These are phyloP conservation scores for Pteropus alecto DNA, from an alignment of 2,113 vertebrate genomes.

Conservation along the genomic window DNA sequence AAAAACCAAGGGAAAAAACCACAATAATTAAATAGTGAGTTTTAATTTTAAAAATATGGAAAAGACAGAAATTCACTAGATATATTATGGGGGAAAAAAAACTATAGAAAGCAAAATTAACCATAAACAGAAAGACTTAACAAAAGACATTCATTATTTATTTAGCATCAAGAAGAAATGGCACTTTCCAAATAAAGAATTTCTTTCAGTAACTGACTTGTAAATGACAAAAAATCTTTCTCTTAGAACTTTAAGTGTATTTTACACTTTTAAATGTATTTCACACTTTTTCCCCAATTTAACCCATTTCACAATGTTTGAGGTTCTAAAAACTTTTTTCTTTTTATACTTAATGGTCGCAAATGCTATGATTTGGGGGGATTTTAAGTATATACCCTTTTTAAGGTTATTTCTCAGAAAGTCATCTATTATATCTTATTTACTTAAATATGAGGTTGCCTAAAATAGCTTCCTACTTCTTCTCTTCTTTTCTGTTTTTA, in stretches of 20 bases:
- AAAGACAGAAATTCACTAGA: not conserved
- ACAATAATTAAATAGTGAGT: not conserved
- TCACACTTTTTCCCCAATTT: not conserved
- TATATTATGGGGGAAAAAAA: not conserved
- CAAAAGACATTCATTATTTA: not conserved
- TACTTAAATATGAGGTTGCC: not conserved
- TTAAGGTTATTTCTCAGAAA: not conserved
- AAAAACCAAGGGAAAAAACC: not conserved
- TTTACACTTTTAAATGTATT: constrained; percentile 27
- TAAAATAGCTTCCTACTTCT: not conserved
- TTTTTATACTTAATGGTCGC: not conserved
- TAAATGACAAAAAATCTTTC: not conserved
- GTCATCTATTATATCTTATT: not conserved
- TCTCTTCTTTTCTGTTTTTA: constrained; percentile 2
- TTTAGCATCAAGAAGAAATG: not conserved
- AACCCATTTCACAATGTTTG: not conserved
- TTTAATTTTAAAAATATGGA: not conserved
- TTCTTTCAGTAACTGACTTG: not conserved
- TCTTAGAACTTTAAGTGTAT: constrained; percentile 2
- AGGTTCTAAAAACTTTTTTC: not conserved
- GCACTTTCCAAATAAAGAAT: not conserved
- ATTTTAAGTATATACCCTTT: not conserved
- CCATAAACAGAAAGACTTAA: not conserved
- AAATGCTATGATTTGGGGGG: not conserved
- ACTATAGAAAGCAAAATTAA: not conserved